Evolutionary conservation across 1,140 invertebrate species (phyloP).

Genomic region (Odontomachus brunneus): DNA sequence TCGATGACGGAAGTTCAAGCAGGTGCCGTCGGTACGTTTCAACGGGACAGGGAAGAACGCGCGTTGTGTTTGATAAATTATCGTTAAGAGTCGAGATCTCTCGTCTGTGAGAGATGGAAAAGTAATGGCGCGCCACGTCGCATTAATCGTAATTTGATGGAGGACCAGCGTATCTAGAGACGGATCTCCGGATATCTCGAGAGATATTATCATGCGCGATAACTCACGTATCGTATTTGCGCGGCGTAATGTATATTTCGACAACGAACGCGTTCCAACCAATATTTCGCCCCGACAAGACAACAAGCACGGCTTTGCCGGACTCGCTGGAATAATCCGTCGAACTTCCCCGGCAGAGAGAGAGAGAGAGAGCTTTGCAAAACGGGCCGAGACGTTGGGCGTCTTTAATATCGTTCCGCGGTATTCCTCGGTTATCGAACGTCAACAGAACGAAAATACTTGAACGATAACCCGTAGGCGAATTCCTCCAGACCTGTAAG

Average conservation of each 20-base stretch:
- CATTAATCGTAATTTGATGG: neutral
- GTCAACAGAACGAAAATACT: constrained; percentile 67
- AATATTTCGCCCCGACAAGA: constrained; percentile 6
- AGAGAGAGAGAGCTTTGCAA: neutral
- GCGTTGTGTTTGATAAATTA: neutral
- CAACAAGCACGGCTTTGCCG: neutral
- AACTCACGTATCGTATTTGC: neutral
- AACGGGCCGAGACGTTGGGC: no score
- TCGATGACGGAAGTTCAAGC: neutral
- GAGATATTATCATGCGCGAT: no score
- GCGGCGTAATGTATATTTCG: neutral
- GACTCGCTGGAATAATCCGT: constrained; percentile 24
- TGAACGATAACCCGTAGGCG: constrained; percentile 71
- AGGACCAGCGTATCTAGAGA: neutral
- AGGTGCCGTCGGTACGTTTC: neutral
- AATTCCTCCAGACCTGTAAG: constrained; percentile 64
- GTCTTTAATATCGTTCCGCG: constrained; percentile 40
- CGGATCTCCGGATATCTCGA: neutral
- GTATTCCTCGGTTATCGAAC: constrained; percentile 69
- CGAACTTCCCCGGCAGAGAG: constrained; percentile 11
- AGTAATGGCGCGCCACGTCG: neutral
- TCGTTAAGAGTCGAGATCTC: neutral
- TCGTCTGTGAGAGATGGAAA: neutral
- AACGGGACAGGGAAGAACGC: neutral
- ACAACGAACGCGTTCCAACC: neutral